phyloP scores from a whole-genome alignment of 2,888 invertebrate species.

The Gastrophysa polygoni region DNA sequence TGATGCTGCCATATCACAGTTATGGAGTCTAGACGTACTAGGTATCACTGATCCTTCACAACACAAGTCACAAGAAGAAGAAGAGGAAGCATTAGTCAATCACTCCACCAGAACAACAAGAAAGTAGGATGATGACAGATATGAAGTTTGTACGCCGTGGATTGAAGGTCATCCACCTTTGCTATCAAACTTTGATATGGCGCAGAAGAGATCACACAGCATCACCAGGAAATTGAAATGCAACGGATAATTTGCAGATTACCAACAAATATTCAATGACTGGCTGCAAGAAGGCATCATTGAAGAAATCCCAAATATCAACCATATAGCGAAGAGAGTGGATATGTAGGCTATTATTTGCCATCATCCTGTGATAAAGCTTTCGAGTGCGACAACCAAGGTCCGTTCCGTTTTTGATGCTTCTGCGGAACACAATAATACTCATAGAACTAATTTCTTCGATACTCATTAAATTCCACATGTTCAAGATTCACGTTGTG shows the following conservation, averaged over 20 bases:
- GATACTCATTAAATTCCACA: conserved; percentile 26
- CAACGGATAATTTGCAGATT: background rate
- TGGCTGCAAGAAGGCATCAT: background rate
- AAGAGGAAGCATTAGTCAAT: background rate
- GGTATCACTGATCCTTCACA: background rate
- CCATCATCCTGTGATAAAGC: background rate
- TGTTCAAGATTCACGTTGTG: conserved; percentile 32
- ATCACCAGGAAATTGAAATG: background rate
- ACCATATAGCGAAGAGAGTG: background rate
- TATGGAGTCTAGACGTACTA: background rate
- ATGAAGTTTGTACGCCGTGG: no score
- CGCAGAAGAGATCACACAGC: background rate
- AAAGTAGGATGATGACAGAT: background rate
- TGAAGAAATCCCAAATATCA: background rate
- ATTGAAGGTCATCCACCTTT: no score
- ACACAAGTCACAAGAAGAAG: background rate
- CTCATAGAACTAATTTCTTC: conserved; percentile 25
- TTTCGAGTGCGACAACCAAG: background rate
- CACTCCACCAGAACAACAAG: background rate
- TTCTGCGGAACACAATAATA: conserved; percentile 6
- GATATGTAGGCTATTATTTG: background rate
- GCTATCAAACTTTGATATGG: no score
- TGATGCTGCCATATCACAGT: background rate
- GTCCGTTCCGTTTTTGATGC: background rate
- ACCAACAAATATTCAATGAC: background rate